phyloP scores from a whole-genome alignment of 1,140 invertebrate genomes.

The Cydia fagiglandana region DNA sequence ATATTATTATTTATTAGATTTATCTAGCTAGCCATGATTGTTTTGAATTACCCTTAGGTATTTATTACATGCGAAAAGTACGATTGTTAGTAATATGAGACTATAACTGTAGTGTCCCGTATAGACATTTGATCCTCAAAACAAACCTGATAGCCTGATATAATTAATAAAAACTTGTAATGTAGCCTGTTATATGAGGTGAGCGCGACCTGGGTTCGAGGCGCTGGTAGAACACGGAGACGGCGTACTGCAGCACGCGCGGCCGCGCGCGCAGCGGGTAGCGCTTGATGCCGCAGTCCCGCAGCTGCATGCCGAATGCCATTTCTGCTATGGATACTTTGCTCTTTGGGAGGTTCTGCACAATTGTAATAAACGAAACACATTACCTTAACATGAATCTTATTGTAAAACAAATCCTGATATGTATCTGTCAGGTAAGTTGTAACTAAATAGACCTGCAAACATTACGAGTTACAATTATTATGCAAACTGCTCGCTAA shows the following conservation, averaged over 20 bases:
- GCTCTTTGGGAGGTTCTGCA: constrained; percentile 76
- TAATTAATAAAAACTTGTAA: too few relatives aligned
- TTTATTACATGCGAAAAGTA: too few relatives aligned
- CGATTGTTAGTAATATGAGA: too few relatives aligned
- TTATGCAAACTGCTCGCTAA: too few relatives aligned
- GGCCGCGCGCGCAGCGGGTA: constrained; percentile 91
- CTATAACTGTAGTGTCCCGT: too few relatives aligned
- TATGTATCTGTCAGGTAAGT: too few relatives aligned
- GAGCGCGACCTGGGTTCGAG: constrained; percentile 85
- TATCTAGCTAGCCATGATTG: constrained; percentile 18
- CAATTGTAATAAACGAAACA: constrained; percentile 33
- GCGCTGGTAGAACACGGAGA: constrained; percentile 92
- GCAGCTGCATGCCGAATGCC: constrained; percentile 93
- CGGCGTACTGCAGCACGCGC: constrained; percentile 92
- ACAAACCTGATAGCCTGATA: too few relatives aligned
- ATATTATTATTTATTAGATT: constrained; percentile 34
- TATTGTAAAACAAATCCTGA: background rate
- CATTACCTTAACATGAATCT: background rate
- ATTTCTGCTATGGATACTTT: constrained; percentile 93
- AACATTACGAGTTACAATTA: too few relatives aligned
- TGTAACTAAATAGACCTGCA: too few relatives aligned
- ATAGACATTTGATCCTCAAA: too few relatives aligned
- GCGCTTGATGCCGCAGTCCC: constrained; percentile 93
- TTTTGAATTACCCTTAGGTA: too few relatives aligned
- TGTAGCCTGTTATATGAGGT: background rate